Percentiles rank a stretch among this genome's conserved stretches.
Conservation (phyloP, 2,113 vertebrate genomes). For the Regulus satrapa region DNA sequence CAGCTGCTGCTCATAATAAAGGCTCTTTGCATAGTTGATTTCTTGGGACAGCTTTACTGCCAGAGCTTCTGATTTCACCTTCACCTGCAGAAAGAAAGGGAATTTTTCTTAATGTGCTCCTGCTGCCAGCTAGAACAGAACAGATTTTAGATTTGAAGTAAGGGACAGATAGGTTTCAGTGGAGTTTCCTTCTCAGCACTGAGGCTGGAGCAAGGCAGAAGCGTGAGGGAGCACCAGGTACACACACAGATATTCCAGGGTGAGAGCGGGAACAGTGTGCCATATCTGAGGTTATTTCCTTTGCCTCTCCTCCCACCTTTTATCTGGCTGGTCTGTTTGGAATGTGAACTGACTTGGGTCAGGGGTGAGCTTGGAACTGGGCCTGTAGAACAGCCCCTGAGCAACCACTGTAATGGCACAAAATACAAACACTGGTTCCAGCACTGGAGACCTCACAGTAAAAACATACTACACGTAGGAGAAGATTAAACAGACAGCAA, state of each 20-base stretch:
- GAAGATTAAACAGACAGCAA: neutral
- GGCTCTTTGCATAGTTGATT: constrained; percentile 98
- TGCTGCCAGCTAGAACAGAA: neutral
- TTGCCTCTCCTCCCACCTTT: neutral
- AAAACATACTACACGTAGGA: neutral
- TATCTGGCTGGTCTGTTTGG: constrained; percentile 21
- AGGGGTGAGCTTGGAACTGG: constrained; percentile 9
- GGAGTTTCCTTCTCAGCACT: neutral
- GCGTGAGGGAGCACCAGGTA: neutral
- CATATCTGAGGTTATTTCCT: neutral
- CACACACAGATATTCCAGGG: neutral
- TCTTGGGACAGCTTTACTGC: constrained; percentile 94
- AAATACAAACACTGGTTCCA: neutral
- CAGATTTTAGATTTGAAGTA: neutral
- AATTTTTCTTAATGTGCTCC: neutral
- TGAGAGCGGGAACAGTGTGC: neutral
- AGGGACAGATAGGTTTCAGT: neutral
- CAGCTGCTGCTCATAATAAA: constrained; percentile 97
- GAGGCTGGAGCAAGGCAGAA: neutral
- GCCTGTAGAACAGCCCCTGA: neutral
- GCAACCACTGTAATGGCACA: neutral
- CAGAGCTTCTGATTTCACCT: constrained; percentile 88
- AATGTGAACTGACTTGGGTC: constrained; percentile 19
- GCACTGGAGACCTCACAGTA: neutral
- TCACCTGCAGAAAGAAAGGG: constrained; percentile 77